Evolutionary conservation across 2,113 vertebrate species (phyloP).

Genomic region (Antechinus flavipes): DNA sequence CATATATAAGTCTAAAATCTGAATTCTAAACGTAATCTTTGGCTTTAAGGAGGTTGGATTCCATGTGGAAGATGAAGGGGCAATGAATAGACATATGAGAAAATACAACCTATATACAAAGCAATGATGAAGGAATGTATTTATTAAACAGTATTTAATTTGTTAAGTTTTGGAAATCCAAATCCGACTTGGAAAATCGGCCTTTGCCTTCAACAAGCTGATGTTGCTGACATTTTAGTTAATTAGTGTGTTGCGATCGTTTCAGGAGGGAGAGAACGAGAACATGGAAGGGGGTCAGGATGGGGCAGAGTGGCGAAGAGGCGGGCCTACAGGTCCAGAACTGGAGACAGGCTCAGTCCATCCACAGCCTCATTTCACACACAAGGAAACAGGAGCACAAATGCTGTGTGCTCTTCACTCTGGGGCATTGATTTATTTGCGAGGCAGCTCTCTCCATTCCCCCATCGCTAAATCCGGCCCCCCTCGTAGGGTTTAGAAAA

Average conservation of each 20-base stretch:
- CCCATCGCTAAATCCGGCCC: constrained; percentile 26
- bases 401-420: neutral
- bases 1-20: too few species aligned
- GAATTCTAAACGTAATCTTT: neutral
- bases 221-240: neutral
- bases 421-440: neutral
- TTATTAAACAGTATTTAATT: neutral
- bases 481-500: neutral
- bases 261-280: neutral
- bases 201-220: neutral
- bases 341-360: neutral
- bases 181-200: neutral
- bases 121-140: neutral
- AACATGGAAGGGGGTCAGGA: neutral
- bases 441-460: neutral
- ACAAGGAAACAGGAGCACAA: neutral
- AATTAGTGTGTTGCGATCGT: neutral
- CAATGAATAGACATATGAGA: neutral
- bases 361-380: neutral
- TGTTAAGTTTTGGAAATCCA: neutral
- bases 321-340: neutral
- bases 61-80: neutral
- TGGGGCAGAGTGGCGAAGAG: neutral
- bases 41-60: neutral
- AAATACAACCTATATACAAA: neutral